Percentiles rank a stretch among this genome's conserved stretches.
Evolutionary conservation across 1,140 invertebrate species (phyloP).

Genomic region (Scaptomyza hsui): DNA sequence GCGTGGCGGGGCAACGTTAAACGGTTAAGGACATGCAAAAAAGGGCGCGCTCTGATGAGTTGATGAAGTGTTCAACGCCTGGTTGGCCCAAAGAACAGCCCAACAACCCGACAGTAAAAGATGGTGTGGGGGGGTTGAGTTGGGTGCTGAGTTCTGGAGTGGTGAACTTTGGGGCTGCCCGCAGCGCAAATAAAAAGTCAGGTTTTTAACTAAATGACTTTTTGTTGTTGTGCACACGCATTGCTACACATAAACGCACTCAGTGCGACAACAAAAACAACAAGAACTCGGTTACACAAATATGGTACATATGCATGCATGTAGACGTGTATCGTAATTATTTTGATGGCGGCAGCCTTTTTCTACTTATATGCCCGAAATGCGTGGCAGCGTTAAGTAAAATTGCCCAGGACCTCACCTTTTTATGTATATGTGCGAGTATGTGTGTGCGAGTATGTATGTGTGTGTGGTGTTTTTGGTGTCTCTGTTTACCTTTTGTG

Average conservation of each 20-base stretch:
- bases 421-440: too few relatives aligned
- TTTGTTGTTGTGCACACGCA: conserved; percentile 82
- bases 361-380: conserved; percentile 41
- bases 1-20: conserved; percentile 58
- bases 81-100: conserved; percentile 49
- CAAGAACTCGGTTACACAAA: conserved; percentile 24
- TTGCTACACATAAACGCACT: conserved; percentile 81
- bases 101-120: not conserved
- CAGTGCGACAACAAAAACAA: conserved; percentile 50
- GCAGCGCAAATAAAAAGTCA: conserved; percentile 79
- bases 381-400: conserved; percentile 63
- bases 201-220: conserved; percentile 82
- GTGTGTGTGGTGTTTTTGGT: conserved; percentile 22
- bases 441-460: conserved; percentile 20
- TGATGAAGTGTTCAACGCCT: conserved; percentile 81
- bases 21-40: conserved; percentile 80
- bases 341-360: conserved; percentile 78
- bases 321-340: conserved; percentile 77
- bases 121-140: too few relatives aligned
- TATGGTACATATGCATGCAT: conserved; percentile 63
- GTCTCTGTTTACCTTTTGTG: conserved; percentile 42
- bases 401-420: conserved; percentile 69
- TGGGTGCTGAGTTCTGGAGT: conserved; percentile 25
- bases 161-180: conserved; percentile 52
- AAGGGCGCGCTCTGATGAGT: conserved; percentile 80